Base-by-base conservation (phyloP, 2,797 vertebrate species). In the Anomalospiza imberbis region DNA sequence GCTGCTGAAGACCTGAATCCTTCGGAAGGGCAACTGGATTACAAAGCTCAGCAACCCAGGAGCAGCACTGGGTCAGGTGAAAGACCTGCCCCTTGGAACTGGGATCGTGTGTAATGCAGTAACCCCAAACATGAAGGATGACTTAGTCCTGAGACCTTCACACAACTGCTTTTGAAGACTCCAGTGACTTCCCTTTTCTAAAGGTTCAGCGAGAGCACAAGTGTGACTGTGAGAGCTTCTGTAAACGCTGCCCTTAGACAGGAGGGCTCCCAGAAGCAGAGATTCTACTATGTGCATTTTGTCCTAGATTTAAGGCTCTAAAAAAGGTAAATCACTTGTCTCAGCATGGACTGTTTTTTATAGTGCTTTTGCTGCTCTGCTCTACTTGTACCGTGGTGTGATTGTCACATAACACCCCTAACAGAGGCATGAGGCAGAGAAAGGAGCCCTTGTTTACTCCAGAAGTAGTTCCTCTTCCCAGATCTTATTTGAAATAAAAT, bases 401-500 rank as follows among this genome's bases (percentile, higher is more conserved):
- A 76, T 44, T 85, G 82, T 55, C 45, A 88, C 68, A 5, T 62
- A 80, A 51, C 40, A 16, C 36, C 72, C 53, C 38, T 20, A 68
- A n/a, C n/a, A 88, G 85, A 75, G 58, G 53, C 5, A 18, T 9
- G 18, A 80, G 65, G 42, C 38, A 42, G n/a, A 48, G 14, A 84
- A 85, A 88, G 38, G 57, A 75, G n/a, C 28, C 38, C 44, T 67
- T 66, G 36, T 85, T 91, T 78, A 62, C 22, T 62, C 57, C 29
- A 57, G 32, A 80, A 76, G 51, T 42, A 68, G 31, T 10, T 88
- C 28, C 61, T 85, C 53, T 72, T 77, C 57, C n/a, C 62, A 57
- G 47, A 28, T 34, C n/a, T 54, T 83, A 54, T 26, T 63, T 78
- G 45, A 91, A 88, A 92, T 40, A 60, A 94, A 79, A 75, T 58